Conservation (phyloP, 30 jellyfish, hydroid and myxozoan genomes). For the Aurelia sp. region DNA sequence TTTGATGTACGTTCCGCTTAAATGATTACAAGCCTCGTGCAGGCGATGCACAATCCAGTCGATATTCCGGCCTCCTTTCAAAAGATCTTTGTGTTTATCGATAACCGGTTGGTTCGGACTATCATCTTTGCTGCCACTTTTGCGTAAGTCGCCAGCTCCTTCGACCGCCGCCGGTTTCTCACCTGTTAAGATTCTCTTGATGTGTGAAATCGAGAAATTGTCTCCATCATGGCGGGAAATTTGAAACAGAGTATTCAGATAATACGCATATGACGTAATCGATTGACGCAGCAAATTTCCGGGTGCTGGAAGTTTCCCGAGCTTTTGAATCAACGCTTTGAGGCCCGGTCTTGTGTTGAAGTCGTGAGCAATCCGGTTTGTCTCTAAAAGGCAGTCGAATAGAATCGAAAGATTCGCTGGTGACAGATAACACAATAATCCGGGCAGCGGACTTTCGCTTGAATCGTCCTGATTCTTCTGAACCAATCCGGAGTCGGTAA, state of each 20-base stretch:
- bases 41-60: slow-evolving; percentile 98
- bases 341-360: slow-evolving; percentile 95
- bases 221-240: slow-evolving; percentile 98
- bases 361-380: slow-evolving; percentile 90
- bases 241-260: slow-evolving; percentile 92
- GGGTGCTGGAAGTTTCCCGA: slow-evolving; percentile 86
- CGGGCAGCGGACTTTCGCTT: slow-evolving; percentile 90
- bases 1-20: slow-evolving; percentile 85
- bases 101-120: slow-evolving; percentile 28
- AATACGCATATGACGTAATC: slow-evolving; percentile 91
- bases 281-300: slow-evolving; percentile 95
- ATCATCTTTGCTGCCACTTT: slow-evolving; percentile 41
- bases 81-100: slow-evolving; percentile 82
- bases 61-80: slow-evolving; percentile 89
- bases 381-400: slow-evolving; percentile 89
- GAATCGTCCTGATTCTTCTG: slow-evolving; percentile 89
- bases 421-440: slow-evolving; percentile 89
- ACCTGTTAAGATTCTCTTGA: slow-evolving; percentile 89
- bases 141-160: slow-evolving; percentile 55
- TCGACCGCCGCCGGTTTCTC: slow-evolving; percentile 72
- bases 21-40: slow-evolving; percentile 94
- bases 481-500: slow-evolving; percentile 93
- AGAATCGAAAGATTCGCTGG: slow-evolving; percentile 90
- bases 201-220: slow-evolving; percentile 90
- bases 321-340: slow-evolving; percentile 86